These are phyloP conservation scores for Baccha elongata DNA, from an alignment of 2,888 invertebrate genomes.

Conservation along the genomic window DNA sequence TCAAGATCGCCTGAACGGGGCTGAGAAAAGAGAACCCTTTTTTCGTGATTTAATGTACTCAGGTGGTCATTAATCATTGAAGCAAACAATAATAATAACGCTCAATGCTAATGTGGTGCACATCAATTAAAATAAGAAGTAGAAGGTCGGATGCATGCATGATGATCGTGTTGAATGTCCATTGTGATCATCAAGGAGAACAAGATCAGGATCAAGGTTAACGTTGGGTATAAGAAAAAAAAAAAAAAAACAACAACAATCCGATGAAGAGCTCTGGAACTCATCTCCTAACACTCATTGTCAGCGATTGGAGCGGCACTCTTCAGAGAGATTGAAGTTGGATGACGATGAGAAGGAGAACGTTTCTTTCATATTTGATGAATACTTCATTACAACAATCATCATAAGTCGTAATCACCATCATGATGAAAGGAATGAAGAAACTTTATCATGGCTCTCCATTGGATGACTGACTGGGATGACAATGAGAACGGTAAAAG, in stretches of 20 bases:
- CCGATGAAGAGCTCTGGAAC: constrained; percentile 30
- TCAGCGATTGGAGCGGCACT: constrained; percentile 40
- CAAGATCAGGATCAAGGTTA: constrained; percentile 69
- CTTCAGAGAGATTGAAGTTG: constrained; percentile 23
- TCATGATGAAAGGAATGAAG: constrained; percentile 4
- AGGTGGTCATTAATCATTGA: constrained; percentile 59
- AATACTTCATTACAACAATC: constrained; percentile 56
- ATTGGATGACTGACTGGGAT: constrained; percentile 1
- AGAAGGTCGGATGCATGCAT: background rate
- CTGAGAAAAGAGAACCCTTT: constrained; percentile 12
- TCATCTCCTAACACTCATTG: constrained; percentile 30
- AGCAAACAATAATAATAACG: constrained; percentile 55
- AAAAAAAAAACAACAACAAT: constrained; percentile 22
- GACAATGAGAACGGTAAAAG: constrained; percentile 39
- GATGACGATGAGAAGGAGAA: constrained; percentile 25
- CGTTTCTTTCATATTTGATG: constrained; percentile 34
- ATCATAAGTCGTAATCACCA: constrained; percentile 19
- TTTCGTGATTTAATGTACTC: constrained; percentile 34
- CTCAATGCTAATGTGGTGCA: constrained; percentile 50
- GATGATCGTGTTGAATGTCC: constrained; percentile 10
- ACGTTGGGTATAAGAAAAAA: background rate
- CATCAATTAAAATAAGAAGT: constrained; percentile 52
- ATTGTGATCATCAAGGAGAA: constrained; percentile 28
- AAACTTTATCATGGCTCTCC: constrained; percentile 3
- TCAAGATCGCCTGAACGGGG: background rate